Evolutionary conservation across 2,888 invertebrate species (phyloP).

Genomic region (Tetranychus piercei): DNA sequence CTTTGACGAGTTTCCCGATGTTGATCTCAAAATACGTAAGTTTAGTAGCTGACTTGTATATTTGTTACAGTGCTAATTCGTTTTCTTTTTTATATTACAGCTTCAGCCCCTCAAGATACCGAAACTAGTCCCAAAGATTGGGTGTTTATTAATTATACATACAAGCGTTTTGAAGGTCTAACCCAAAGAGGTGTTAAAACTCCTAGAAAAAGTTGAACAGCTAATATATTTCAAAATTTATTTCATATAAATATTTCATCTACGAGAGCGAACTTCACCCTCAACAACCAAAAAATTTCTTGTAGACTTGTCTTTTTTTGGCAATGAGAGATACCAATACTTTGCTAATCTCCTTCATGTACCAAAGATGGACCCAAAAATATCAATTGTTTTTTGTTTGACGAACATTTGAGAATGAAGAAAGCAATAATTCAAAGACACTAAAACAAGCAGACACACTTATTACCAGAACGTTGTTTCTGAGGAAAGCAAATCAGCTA

Average conservation of each 20-base stretch:
- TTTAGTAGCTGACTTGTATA: slow-evolving; percentile 28
- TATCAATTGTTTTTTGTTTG: too few species aligned
- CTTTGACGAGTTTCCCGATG: slow-evolving; percentile 99
- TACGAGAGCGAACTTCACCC: too few species aligned
- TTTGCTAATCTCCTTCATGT: too few species aligned
- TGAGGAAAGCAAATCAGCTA: too few species aligned
- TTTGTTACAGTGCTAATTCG: not conserved
- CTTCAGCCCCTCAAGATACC: slow-evolving; percentile 73
- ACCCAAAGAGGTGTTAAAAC: slow-evolving; percentile 50
- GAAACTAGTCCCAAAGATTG: slow-evolving; percentile 83
- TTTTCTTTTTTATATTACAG: slow-evolving; percentile 39
- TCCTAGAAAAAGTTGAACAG: slow-evolving; percentile 20
- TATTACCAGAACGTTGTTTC: too few species aligned
- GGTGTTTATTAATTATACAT: slow-evolving; percentile 99
- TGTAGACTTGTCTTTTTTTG: too few species aligned
- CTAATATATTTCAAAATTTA: too few species aligned
- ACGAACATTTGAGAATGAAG: not conserved
- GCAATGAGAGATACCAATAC: too few species aligned
- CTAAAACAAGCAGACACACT: too few species aligned
- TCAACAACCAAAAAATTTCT: too few species aligned
- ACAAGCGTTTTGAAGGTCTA: slow-evolving; percentile 93
- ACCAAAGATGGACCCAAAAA: too few species aligned
- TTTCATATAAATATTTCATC: too few species aligned
- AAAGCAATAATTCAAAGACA: not conserved
- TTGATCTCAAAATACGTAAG: slow-evolving; percentile 94